These are phyloP conservation scores for Stictonetta naevosa DNA, from an alignment of 2,113 vertebrate species.

Conservation along the genomic window DNA sequence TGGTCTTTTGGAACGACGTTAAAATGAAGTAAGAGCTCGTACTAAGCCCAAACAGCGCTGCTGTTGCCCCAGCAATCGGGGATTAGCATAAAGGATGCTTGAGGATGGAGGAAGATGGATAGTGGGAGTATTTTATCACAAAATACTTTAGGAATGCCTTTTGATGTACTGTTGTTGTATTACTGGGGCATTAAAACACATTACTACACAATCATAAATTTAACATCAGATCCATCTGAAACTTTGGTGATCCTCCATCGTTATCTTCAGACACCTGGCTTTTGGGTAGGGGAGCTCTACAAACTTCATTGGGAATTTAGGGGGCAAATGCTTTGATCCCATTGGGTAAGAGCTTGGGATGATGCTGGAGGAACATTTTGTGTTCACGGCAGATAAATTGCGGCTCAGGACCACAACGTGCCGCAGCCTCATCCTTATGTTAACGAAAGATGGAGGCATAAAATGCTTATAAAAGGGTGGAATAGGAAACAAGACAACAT, in stretches of 20 bases:
- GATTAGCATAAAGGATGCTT: background rate
- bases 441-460: background rate
- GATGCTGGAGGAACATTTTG: background rate
- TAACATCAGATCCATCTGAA: background rate
- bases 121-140: background rate
- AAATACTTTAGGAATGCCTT: rapidly evolving
- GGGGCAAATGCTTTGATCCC: rapidly evolving
- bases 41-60: background rate
- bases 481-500: background rate
- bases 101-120: background rate
- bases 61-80: background rate
- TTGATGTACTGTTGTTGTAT: background rate
- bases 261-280: background rate
- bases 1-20: background rate
- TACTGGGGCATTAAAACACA: background rate
- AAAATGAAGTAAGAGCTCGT: background rate
- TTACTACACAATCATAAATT: background rate
- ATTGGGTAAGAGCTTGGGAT: background rate
- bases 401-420: background rate
- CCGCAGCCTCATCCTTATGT: background rate
- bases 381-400: background rate
- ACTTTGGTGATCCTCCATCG: background rate
- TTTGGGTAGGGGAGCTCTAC: rapidly evolving
- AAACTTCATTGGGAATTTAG: background rate
- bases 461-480: background rate